phyloP scores from a whole-genome alignment of 2,797 vertebrate genomes.

The Dicrostonyx torquatus region DNA sequence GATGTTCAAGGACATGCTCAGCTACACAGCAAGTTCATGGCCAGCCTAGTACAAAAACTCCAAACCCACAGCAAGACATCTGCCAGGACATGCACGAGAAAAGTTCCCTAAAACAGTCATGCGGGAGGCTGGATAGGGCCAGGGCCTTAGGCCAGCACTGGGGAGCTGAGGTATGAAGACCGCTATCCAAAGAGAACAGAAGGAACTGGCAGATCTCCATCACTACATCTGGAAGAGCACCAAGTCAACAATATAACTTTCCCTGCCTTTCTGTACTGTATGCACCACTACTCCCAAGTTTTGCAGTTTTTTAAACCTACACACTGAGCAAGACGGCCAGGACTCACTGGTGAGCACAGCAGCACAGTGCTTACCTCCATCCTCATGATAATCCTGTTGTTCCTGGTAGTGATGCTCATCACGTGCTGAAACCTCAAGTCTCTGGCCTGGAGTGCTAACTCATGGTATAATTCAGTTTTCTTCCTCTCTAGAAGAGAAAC shows the following conservation, averaged over 20 bases:
- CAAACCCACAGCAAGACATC: background rate
- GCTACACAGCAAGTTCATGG: background rate
- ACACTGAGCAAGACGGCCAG: background rate
- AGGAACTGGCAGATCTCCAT: background rate
- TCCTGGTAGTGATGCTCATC: conserved; percentile 93
- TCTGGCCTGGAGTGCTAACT: conserved; percentile 95
- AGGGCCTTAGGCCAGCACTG: too few species aligned
- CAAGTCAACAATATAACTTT: background rate
- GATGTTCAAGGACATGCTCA: background rate
- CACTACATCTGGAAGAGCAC: background rate
- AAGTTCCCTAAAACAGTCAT: background rate
- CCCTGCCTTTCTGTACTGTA: background rate
- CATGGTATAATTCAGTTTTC: conserved; percentile 96
- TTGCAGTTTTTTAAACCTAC: background rate
- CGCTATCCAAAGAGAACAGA: background rate
- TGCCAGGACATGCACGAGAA: background rate
- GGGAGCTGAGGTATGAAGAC: background rate
- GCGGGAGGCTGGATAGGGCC: too few species aligned
- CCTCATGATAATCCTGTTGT: conserved; percentile 95
- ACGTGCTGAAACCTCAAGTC: conserved; percentile 97
- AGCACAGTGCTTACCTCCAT: conserved; percentile 91
- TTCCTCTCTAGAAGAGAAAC: conserved; percentile 91
- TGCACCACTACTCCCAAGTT: background rate
- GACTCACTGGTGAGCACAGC: too few species aligned
- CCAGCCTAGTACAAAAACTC: background rate